Conservation (phyloP, 1,140 invertebrate genomes). For the Xylocopa sonorina region DNA sequence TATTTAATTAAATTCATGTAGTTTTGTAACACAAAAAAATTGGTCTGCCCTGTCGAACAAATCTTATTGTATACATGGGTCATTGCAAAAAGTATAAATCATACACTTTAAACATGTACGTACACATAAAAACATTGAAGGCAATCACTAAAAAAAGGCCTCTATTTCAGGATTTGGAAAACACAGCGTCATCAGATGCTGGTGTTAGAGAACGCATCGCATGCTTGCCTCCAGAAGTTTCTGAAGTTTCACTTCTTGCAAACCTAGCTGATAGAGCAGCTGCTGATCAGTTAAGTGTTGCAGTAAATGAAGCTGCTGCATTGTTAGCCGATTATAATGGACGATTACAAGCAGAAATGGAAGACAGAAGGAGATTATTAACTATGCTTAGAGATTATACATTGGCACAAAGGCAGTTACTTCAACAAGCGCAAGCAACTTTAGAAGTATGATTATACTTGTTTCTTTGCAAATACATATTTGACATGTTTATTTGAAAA, state of each 20-base stretch:
- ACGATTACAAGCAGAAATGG: conserved; percentile 92
- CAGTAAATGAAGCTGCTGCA: conserved; percentile 93
- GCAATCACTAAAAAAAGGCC: conserved; percentile 42
- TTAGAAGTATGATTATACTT: conserved; percentile 86
- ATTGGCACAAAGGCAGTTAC: conserved; percentile 90
- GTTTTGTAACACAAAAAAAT: background rate
- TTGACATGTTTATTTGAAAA: background rate
- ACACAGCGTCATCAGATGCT: conserved; percentile 96
- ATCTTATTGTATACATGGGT: background rate
- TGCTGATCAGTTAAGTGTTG: conserved; percentile 87
- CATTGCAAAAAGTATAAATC: background rate
- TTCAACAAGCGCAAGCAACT: conserved; percentile 91
- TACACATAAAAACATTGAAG: conserved; percentile 13
- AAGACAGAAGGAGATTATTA: conserved; percentile 91
- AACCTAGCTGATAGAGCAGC: conserved; percentile 90
- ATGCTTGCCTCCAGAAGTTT: conserved; percentile 95
- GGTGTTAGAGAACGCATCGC: conserved; percentile 95
- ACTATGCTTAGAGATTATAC: conserved; percentile 94
- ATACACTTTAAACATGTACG: background rate
- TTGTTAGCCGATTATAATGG: conserved; percentile 95
- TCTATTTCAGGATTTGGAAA: conserved; percentile 91
- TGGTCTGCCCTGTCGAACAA: too few relatives aligned
- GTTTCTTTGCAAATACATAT: conserved; percentile 10
- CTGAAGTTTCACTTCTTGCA: conserved; percentile 92
- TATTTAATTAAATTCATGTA: conserved; percentile 28